These are phyloP conservation scores for Athripsodes cinereus DNA, from an alignment of 2,888 invertebrate genomes.

Conservation along the genomic window DNA sequence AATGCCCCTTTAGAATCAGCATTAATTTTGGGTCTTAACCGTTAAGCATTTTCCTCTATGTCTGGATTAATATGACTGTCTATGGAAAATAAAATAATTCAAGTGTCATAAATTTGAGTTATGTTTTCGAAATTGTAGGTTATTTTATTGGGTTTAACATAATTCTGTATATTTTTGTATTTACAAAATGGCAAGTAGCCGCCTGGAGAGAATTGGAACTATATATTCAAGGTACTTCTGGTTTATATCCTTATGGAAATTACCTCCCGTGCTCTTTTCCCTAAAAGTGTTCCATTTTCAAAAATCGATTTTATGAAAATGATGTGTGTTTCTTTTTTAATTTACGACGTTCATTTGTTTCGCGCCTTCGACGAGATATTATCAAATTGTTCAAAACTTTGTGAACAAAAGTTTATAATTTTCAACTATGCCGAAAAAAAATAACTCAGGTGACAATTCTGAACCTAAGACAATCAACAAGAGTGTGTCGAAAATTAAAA, in stretches of 20 bases:
- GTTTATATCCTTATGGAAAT: constrained; percentile 4
- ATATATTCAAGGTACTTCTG: constrained; percentile 58
- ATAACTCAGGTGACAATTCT: background rate
- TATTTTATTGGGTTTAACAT: too few species aligned
- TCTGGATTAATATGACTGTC: too few species aligned
- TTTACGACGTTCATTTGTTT: background rate
- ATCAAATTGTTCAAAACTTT: background rate
- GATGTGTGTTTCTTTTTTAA: background rate
- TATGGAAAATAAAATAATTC: too few species aligned
- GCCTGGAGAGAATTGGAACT: constrained; percentile 68
- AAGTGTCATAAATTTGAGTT: background rate
- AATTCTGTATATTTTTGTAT: too few species aligned
- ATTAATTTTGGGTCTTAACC: too few species aligned
- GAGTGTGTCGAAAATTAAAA: background rate
- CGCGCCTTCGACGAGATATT: background rate
- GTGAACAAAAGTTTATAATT: background rate
- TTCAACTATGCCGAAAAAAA: background rate
- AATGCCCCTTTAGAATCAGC: too few species aligned
- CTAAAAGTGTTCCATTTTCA: background rate
- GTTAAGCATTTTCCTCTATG: too few species aligned
- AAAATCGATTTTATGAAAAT: background rate
- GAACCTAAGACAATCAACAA: background rate
- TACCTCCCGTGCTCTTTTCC: background rate
- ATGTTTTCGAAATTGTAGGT: background rate
- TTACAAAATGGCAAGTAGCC: constrained; percentile 61